Percentiles rank a stretch among this genome's conserved stretches.
Conservation (phyloP, 2,113 vertebrate genomes). For the Lophura nycthemera region DNA sequence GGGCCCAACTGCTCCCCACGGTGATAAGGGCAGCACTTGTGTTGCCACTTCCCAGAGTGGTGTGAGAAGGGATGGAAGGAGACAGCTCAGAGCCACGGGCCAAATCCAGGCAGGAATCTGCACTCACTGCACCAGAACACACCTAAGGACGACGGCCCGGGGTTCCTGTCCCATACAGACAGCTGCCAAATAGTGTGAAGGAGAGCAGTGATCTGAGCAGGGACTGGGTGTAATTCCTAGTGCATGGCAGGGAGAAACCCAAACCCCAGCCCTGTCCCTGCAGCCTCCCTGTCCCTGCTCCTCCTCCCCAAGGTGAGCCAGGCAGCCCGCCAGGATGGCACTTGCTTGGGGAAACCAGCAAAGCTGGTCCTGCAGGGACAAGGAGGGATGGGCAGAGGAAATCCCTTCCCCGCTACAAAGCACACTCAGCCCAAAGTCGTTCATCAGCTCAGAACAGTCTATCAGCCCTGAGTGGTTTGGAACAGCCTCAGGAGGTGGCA, state of each 20-base stretch:
- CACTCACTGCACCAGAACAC: neutral
- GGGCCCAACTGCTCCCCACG: neutral
- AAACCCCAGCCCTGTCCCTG: neutral
- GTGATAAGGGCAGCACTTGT: neutral
- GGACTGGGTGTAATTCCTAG: neutral
- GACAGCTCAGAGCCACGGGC: neutral
- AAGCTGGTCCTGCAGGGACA: neutral
- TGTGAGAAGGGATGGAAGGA: neutral
- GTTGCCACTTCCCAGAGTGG: neutral
- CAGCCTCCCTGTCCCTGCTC: neutral
- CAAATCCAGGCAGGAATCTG: neutral
- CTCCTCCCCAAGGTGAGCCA: neutral
- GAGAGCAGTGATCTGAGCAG: neutral
- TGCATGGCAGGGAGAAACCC: neutral
- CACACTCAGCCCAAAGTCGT: neutral
- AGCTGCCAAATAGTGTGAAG: neutral
- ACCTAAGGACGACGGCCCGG: neutral
- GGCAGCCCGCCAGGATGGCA: neutral
- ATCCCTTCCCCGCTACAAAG: neutral
- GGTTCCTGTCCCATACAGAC: neutral
- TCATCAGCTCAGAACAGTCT: neutral
- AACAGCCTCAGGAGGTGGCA: neutral
- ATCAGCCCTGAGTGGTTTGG: neutral
- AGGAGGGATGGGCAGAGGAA: neutral
- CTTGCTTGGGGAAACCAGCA: constrained; percentile 27